These are phyloP conservation scores for Callorhinus ursinus DNA, from an alignment of 2,113 vertebrate species.

Conservation along the genomic window DNA sequence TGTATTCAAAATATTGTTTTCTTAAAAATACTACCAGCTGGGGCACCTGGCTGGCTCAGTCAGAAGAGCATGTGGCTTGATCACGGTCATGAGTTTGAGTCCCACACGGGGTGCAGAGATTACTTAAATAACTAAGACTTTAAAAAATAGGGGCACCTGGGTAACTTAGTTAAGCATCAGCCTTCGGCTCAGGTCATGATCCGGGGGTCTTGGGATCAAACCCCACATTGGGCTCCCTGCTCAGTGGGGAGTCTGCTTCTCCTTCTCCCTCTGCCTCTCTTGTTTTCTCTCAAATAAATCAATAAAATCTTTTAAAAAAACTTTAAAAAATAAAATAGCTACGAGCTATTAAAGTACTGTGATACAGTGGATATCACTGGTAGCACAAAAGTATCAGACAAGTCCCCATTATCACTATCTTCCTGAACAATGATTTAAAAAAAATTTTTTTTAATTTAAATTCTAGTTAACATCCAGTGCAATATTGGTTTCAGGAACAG, in stretches of 20 bases:
- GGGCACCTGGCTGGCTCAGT: background rate
- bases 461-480: background rate
- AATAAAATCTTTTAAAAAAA: background rate
- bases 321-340: background rate
- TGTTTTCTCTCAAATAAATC: background rate
- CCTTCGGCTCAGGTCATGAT: background rate
- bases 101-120: background rate
- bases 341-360: background rate
- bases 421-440: background rate
- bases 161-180: background rate
- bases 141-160: background rate
- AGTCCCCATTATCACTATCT: background rate
- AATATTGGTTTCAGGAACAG: background rate
- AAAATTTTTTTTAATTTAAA: background rate
- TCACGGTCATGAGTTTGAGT: background rate
- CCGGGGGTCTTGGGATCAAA: too few species aligned
- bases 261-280: background rate
- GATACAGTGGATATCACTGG: background rate
- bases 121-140: background rate
- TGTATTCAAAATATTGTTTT: background rate
- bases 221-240: background rate
- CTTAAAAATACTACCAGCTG: background rate
- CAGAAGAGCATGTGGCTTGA: background rate
- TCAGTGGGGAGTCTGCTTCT: background rate
- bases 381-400: background rate